Evolutionary conservation across 2,888 invertebrate genomes (phyloP).

Genomic region (Campoplex nolae): DNA sequence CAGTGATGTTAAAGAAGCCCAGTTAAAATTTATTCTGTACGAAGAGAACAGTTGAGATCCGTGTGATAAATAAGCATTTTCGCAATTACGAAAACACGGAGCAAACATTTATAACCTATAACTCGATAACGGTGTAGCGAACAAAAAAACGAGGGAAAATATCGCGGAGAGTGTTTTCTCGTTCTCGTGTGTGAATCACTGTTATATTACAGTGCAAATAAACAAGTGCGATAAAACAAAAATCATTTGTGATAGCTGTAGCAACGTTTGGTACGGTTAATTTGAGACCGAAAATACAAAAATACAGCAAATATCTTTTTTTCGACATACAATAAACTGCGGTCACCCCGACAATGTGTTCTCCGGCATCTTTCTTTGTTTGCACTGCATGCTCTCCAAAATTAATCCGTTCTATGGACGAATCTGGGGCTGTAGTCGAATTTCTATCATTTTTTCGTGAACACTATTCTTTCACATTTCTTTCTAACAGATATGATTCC

Average conservation of each 20-base stretch:
- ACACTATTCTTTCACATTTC: background rate
- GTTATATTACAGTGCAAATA: background rate
- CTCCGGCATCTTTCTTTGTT: constrained; percentile 3
- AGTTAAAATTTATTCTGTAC: background rate
- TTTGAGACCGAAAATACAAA: background rate
- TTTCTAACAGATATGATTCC: background rate
- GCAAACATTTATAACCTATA: background rate
- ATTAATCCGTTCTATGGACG: background rate
- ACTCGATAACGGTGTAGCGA: background rate
- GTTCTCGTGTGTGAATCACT: background rate
- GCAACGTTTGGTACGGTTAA: background rate
- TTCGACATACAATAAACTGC: background rate
- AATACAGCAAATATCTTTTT: background rate
- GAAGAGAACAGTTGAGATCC: background rate
- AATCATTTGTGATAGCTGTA: background rate
- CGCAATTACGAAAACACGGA: background rate
- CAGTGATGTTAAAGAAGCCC: background rate
- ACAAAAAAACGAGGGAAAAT: background rate
- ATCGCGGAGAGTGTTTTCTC: background rate
- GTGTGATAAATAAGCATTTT: background rate
- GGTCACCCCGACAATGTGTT: background rate
- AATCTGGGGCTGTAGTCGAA: background rate
- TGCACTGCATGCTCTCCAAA: background rate
- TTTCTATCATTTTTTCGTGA: constrained; percentile 38
- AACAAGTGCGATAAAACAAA: background rate